Evolutionary conservation across 2,888 invertebrate species (phyloP), one percentile per base, ranked within the genome.

Genomic region (Drosophila lutescens): DNA sequence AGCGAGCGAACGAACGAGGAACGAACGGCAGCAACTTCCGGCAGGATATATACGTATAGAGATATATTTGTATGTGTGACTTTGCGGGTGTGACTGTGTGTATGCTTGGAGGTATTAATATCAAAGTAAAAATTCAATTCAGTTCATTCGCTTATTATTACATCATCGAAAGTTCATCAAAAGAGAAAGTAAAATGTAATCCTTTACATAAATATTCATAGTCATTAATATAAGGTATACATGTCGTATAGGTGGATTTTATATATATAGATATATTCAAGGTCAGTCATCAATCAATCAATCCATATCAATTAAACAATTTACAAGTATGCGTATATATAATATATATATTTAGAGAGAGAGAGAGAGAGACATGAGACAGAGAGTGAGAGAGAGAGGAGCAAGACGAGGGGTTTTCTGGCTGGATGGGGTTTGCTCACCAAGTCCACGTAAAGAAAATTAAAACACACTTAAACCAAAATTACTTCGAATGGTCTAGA

Each of bases 131-230:
- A 87, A 80, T 70, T 78, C 78, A 81, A 84, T 84, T 82, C 80
- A 86, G 82, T 86, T 77, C 83, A 83, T 83, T 83, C 83, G 63
- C 86, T 83, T 83, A 83, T 76, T 76, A 86, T 83, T 83, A 86
- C 83, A 83, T 83, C 84, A 86, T 77, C 69, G 63, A 83, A 84
- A 83, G 86, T 76, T 83, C 84, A 80, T 80, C 84, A 83, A 83
- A 82, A 77, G 51, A 85, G 80, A 82, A 82, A 78, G 56, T 76
- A 83, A 77, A 77, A 80, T 69, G 51, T 71, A 69, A 57, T 71
- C 56, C 51, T 63, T 71, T 71, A 71, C 71, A 63, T 71, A 71
- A 76, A 78, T 76, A 80, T 79, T 78, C 77, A 83, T 79, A 79
- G 84, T 84, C 81, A 81, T 81, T 77, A 81, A 77, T 81, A 85